These are phyloP conservation scores for Parotocinclus haroldoi DNA, from an alignment of 2,797 vertebrate genomes.

Conservation along the genomic window DNA sequence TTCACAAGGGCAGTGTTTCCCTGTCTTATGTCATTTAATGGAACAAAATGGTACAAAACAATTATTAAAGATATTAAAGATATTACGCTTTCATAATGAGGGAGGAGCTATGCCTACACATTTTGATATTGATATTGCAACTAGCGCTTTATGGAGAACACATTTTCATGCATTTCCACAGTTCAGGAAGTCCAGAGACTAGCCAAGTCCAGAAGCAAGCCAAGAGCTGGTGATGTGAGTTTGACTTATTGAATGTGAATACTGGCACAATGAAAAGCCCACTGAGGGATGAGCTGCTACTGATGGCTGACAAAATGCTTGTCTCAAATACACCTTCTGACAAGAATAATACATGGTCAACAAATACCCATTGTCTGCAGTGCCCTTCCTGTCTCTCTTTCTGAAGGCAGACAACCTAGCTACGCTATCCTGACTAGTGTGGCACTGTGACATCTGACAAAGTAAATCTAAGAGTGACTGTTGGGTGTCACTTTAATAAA, in stretches of 20 bases:
- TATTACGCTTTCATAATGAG: no score
- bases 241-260: conserved; percentile 54
- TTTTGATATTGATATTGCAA: no score
- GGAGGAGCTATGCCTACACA: no score
- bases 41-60: no score
- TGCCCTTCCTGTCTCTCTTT: conserved; percentile 62
- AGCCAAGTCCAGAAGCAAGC: neutral
- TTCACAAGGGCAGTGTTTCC: no score
- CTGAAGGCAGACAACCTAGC: conserved; percentile 66
- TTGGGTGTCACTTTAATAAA: conserved; percentile 71
- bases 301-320: conserved; percentile 64
- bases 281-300: conserved; percentile 66
- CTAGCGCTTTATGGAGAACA: no score
- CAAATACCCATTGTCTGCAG: conserved; percentile 72
- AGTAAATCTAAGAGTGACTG: conserved; percentile 68
- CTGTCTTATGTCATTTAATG: no score
- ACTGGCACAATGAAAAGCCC: conserved; percentile 51
- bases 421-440: conserved; percentile 65
- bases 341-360: conserved; percentile 71
- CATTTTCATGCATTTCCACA: neutral
- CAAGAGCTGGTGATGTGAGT: conserved; percentile 40
- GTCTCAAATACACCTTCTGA: conserved; percentile 65
- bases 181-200: no score
- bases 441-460: conserved; percentile 61
- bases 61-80: no score